Conservation (phyloP, 2,797 vertebrate genomes). For the Sphaeramia orbicularis region DNA sequence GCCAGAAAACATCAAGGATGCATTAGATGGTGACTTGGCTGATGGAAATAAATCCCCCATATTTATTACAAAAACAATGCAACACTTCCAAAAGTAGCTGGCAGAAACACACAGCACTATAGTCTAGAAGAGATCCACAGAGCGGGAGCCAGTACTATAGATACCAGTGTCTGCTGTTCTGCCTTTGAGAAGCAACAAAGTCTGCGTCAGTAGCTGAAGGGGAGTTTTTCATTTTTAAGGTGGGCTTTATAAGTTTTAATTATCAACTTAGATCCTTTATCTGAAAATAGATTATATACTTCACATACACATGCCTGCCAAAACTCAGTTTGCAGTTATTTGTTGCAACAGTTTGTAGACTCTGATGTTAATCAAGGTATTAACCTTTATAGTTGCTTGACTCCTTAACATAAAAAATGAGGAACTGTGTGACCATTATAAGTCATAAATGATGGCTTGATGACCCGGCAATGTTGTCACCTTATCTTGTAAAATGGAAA, state of each 20-base stretch:
- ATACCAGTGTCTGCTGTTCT: not conserved
- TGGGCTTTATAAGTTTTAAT: not conserved
- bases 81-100: conserved; percentile 44
- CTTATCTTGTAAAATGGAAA: conserved; percentile 30
- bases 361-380: conserved; percentile 22
- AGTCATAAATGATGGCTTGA: conserved; percentile 42
- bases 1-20: conserved; percentile 48
- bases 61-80: conserved; percentile 49
- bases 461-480: conserved; percentile 38
- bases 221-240: not conserved
- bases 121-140: conserved; percentile 22
- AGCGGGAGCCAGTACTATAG: conserved; percentile 11
- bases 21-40: conserved; percentile 52
- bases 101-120: conserved; percentile 23
- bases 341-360: conserved; percentile 11
- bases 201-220: not conserved
- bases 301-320: conserved; percentile 3
- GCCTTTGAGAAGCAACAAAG: conserved; percentile 3
- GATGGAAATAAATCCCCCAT: conserved; percentile 27
- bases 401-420: conserved; percentile 34
- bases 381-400: conserved; percentile 42
- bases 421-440: conserved; percentile 46
- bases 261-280: not conserved
- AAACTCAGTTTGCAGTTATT: not conserved
- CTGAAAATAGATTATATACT: conserved; percentile 13